phyloP scores from a whole-genome alignment of 2,113 vertebrate species.

The Mormoops blainvillei region DNA sequence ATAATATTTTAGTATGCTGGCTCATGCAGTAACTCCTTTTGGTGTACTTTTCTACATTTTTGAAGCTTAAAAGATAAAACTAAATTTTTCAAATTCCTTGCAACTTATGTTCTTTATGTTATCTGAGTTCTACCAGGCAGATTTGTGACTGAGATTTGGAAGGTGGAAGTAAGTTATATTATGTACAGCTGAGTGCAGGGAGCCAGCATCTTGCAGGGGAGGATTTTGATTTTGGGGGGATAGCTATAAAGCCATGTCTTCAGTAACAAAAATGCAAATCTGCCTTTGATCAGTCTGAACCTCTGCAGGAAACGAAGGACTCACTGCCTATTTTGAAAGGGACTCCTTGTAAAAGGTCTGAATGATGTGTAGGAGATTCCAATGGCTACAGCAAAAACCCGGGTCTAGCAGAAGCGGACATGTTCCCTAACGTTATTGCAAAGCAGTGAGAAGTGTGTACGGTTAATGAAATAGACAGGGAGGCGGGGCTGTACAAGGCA shows the following conservation, averaged over 20 bases:
- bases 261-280: background rate
- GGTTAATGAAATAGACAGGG: background rate
- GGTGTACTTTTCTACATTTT: background rate
- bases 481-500: background rate
- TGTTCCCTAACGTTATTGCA: background rate
- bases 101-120: background rate
- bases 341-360: background rate
- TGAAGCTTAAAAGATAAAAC: background rate
- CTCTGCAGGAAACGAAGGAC: background rate
- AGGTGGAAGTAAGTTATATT: background rate
- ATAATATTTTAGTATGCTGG: background rate
- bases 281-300: background rate
- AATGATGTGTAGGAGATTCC: no score
- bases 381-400: background rate
- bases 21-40: background rate
- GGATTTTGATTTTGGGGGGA: background rate
- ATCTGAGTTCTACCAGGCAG: background rate
- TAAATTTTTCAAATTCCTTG: background rate
- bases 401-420: background rate
- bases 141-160: background rate
- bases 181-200: background rate
- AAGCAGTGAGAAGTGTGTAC: background rate
- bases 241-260: background rate
- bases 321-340: background rate
- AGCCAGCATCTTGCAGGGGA: background rate